Conservation (phyloP, 92 coral and sea anemone species). For the Pocillopora grandis region DNA sequence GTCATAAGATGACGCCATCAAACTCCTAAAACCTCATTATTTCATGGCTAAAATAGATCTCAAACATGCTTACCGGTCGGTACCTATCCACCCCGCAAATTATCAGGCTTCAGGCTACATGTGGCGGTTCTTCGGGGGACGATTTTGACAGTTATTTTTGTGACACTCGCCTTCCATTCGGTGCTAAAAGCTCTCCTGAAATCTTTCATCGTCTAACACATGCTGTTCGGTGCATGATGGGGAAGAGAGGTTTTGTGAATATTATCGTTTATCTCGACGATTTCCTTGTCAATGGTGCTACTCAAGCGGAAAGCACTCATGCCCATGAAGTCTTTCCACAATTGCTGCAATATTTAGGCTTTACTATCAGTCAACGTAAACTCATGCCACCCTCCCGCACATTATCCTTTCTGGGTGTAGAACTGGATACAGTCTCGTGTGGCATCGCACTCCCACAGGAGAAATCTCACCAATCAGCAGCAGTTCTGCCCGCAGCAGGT, state of each 20-base stretch:
- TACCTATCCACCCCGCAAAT: conserved; percentile 38
- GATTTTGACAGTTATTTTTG: too few relatives aligned
- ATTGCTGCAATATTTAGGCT: conserved; percentile 12
- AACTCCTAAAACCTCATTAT: conserved; percentile 11
- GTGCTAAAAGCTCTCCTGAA: too few relatives aligned
- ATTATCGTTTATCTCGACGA: too few relatives aligned
- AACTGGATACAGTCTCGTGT: not conserved
- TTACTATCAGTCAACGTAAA: conserved; percentile 15
- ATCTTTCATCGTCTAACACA: too few relatives aligned
- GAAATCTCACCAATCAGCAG: conserved; percentile 1
- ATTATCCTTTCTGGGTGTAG: not conserved
- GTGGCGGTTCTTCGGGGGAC: conserved; percentile 36
- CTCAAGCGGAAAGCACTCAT: not conserved
- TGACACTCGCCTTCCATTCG: too few relatives aligned
- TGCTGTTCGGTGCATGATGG: too few relatives aligned
- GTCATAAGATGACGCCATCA: conserved; percentile 14
- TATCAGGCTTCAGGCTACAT: conserved; percentile 25
- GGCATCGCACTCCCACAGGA: not conserved
- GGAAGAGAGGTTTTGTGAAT: too few relatives aligned
- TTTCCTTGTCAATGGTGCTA: too few relatives aligned
- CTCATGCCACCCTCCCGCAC: not conserved
- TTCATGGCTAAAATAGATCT: conserved; percentile 52
- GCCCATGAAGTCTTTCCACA: not conserved
- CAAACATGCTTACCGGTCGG: conserved; percentile 34
- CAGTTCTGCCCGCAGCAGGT: conserved; percentile 19